A percentile compares a stretch with the other conserved stretches of the same genome.
Evolutionary conservation across 2,113 vertebrate genomes (phyloP).

Genomic region (Gymnarchus niloticus): DNA sequence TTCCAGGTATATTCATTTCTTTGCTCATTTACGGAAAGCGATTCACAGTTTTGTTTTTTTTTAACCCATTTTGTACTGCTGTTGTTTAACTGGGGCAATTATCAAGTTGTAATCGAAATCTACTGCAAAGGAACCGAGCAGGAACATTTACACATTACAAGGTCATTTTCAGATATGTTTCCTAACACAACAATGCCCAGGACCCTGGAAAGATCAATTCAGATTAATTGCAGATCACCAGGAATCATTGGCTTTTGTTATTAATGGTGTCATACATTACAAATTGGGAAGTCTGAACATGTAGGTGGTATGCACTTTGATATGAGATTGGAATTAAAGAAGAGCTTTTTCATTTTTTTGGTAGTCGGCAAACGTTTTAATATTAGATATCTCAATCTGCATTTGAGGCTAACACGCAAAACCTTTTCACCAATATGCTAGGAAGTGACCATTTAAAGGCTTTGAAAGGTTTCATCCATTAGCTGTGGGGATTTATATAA

Average conservation of each 20-base stretch:
- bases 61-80: neutral
- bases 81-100: conserved; percentile 5
- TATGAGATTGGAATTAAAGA: neutral
- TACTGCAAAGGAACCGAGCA: neutral
- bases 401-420: neutral
- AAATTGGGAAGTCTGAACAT: neutral
- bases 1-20: neutral
- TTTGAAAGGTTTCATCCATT: neutral
- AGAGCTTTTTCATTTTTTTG: neutral
- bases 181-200: neutral
- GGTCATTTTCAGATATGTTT: neutral
- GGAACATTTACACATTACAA: neutral
- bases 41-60: neutral
- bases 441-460: neutral
- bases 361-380: neutral
- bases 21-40: neutral
- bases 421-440: neutral
- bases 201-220: neutral
- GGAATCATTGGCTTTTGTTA: neutral
- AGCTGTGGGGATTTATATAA: neutral
- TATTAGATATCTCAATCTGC: neutral
- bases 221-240: neutral
- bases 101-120: neutral
- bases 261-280: neutral
- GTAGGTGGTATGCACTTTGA: neutral